Conservation (phyloP, 2,888 invertebrate genomes). For the Ommatoiulus sabulosus region DNA sequence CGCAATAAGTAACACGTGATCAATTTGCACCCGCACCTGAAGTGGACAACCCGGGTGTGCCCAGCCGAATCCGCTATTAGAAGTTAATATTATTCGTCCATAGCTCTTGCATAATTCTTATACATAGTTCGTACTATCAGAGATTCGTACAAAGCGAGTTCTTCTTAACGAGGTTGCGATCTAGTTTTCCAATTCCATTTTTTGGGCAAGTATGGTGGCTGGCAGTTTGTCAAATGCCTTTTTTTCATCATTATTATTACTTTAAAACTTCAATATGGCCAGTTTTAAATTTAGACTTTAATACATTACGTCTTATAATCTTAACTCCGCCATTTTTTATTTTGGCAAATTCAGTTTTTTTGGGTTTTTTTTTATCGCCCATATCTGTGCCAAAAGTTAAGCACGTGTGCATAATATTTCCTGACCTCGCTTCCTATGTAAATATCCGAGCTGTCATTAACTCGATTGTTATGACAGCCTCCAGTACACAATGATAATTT, state of each 20-base stretch:
- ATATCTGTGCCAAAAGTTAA: slow-evolving; percentile 21
- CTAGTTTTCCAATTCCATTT: too few species aligned
- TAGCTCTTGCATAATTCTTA: too few species aligned
- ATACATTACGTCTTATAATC: neutral
- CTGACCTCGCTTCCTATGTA: slow-evolving; percentile 40
- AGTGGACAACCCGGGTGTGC: too few species aligned
- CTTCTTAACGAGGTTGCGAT: too few species aligned
- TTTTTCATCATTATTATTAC: neutral
- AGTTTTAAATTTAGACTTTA: neutral
- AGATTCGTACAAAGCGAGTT: too few species aligned
- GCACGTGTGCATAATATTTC: slow-evolving; percentile 31
- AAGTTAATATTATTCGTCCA: too few species aligned
- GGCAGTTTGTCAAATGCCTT: neutral
- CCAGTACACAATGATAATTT: slow-evolving; percentile 43
- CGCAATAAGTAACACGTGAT: too few species aligned
- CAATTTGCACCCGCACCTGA: too few species aligned
- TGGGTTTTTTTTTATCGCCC: neutral
- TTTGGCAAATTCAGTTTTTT: neutral
- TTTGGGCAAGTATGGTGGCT: neutral
- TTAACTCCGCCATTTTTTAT: neutral
- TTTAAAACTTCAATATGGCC: neutral
- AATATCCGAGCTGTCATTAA: slow-evolving; percentile 31
- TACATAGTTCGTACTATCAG: too few species aligned
- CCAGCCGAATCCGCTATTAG: too few species aligned
- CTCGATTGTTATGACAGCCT: slow-evolving; percentile 33